Evolutionary conservation across 1,140 invertebrate genomes (phyloP).

Genomic region (Papilio polyxenes): DNA sequence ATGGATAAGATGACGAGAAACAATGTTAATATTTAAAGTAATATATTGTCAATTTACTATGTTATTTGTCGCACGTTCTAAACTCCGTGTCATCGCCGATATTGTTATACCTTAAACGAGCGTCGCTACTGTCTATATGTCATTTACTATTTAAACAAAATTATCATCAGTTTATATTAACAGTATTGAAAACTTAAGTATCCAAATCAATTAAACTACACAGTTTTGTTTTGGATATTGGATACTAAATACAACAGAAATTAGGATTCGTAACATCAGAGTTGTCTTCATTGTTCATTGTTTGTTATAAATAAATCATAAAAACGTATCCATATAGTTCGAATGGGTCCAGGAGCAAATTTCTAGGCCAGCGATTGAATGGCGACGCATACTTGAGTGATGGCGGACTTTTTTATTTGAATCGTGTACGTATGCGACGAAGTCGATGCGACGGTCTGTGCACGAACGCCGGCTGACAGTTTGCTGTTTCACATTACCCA

Average conservation of each 20-base stretch:
- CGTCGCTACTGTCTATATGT: neutral
- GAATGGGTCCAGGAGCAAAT: slow-evolving; percentile 60
- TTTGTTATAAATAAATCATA: slow-evolving; percentile 36
- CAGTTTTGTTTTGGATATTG: slow-evolving; percentile 7
- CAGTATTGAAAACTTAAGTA: neutral
- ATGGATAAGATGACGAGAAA: slow-evolving; percentile 54
- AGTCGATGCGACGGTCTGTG: slow-evolving; percentile 48
- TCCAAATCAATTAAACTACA: neutral
- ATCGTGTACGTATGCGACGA: slow-evolving; percentile 77
- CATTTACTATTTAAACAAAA: neutral
- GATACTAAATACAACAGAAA: slow-evolving; percentile 10
- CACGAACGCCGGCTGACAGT: slow-evolving; percentile 41
- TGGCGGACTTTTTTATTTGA: slow-evolving; percentile 80
- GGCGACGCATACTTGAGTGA: slow-evolving; percentile 79
- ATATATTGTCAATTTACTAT: neutral
- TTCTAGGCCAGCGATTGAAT: slow-evolving; percentile 76
- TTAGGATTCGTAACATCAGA: neutral
- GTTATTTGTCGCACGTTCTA: neutral
- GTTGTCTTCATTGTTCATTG: neutral
- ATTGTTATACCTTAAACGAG: neutral
- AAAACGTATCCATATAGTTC: slow-evolving; percentile 55
- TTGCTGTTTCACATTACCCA: slow-evolving; percentile 49
- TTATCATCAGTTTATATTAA: neutral
- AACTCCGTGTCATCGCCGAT: neutral
- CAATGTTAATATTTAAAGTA: neutral